Evolutionary conservation across 2,113 vertebrate genomes (phyloP).

Genomic region (Carlito syrichta): DNA sequence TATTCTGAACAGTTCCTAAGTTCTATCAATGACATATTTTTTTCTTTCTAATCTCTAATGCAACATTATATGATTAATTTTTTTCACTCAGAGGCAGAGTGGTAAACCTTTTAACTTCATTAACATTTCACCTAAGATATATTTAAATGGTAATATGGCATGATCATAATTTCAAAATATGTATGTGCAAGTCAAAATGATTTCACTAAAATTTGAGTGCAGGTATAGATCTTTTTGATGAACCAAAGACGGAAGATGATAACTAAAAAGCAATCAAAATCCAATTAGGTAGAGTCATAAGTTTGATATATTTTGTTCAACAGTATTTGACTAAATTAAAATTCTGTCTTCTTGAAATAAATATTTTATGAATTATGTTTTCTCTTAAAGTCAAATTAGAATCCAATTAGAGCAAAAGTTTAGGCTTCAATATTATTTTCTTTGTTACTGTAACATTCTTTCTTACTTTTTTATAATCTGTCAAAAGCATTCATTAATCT

Average conservation of each 20-base stretch:
- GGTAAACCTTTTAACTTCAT: not conserved
- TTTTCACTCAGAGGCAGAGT: not conserved
- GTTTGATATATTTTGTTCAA: conserved; percentile 38
- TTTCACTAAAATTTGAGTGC: not conserved
- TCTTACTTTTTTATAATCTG: not conserved
- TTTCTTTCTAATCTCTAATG: not conserved
- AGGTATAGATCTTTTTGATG: not conserved
- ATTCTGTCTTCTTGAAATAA: conserved; percentile 5
- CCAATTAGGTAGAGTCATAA: not conserved
- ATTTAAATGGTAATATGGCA: not conserved
- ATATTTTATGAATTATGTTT: conserved; percentile 10
- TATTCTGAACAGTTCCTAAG: not conserved
- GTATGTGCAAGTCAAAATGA: not conserved
- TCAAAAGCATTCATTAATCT: not conserved
- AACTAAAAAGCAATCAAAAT: conserved; percentile 36
- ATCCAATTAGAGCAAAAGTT: not conserved
- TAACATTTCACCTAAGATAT: conserved; percentile 15
- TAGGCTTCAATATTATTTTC: not conserved
- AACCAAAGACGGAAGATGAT: not conserved
- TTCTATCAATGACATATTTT: not conserved
- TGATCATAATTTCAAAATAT: conserved; percentile 13
- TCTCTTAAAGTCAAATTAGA: not conserved
- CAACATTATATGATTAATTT: not conserved
- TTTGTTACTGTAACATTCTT: not conserved
- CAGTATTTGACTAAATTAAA: conserved; percentile 31